Evolutionary conservation across 2,797 vertebrate species (phyloP).

Genomic region (Yasuhikotakia modesta): DNA sequence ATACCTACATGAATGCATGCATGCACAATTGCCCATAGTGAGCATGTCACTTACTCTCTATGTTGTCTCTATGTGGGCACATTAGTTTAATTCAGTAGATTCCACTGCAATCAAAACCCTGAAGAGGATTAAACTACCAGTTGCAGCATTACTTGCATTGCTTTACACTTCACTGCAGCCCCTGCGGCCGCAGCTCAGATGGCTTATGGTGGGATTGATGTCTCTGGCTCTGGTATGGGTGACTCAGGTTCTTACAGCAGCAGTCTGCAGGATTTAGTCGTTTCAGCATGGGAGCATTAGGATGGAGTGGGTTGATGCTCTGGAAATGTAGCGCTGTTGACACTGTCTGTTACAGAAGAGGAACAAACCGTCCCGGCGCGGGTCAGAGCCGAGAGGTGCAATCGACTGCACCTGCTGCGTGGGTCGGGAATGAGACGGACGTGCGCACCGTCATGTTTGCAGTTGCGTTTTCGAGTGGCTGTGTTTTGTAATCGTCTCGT

Average conservation of each 20-base stretch:
- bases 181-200: neutral
- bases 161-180: neutral
- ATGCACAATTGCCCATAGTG: too few relatives aligned
- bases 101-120: neutral
- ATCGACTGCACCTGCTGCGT: slow-evolving; percentile 41
- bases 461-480: neutral
- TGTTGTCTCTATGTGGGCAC: too few relatives aligned
- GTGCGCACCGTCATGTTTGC: neutral
- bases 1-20: too few relatives aligned
- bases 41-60: too few relatives aligned
- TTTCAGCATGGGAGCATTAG: slow-evolving; percentile 26
- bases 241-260: slow-evolving; percentile 6
- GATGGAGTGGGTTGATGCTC: slow-evolving; percentile 14
- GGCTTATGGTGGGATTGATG: neutral
- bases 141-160: neutral
- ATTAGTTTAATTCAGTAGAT: too few relatives aligned
- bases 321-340: slow-evolving; percentile 34
- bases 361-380: slow-evolving; percentile 34
- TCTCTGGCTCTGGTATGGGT: neutral
- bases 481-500: neutral
- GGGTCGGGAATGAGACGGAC: slow-evolving; percentile 15
- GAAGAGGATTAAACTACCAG: neutral
- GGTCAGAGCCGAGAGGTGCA: slow-evolving; percentile 44
- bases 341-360: slow-evolving; percentile 37
- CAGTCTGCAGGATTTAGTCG: neutral